These are phyloP conservation scores for Scrobipalpa costella DNA, from an alignment of 2,888 invertebrate genomes.

Conservation along the genomic window DNA sequence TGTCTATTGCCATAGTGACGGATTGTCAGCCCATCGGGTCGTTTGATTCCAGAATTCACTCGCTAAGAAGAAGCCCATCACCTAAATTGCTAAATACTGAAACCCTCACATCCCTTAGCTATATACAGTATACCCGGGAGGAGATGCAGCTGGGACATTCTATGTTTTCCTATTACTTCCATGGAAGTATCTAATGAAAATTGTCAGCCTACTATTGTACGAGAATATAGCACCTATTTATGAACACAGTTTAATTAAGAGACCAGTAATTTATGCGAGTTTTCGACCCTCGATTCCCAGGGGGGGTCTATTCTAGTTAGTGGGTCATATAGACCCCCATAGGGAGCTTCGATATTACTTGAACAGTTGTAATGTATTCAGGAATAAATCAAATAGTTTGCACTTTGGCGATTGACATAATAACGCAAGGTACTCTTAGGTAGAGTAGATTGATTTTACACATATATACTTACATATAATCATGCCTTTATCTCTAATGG, in stretches of 20 bases:
- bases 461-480: no score
- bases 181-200: not conserved
- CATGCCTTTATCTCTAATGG: no score
- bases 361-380: conserved; percentile 15
- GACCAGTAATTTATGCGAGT: conserved; percentile 12
- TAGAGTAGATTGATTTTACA: no score
- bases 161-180: no score
- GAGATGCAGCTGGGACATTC: no score
- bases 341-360: not conserved
- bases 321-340: conserved; percentile 5
- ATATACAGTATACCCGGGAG: no score
- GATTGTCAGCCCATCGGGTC: no score
- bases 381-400: conserved; percentile 7
- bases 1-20: no score
- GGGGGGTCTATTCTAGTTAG: not conserved
- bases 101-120: no score
- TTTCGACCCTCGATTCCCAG: not conserved
- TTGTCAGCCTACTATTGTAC: not conserved
- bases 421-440: not conserved
- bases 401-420: conserved; percentile 1
- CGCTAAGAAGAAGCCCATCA: no score
- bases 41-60: no score
- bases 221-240: not conserved
- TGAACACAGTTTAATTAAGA: conserved; percentile 15
- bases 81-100: no score